Evolutionary conservation across 2,888 invertebrate species (phyloP).

Genomic region (Helicoverpa assulta): DNA sequence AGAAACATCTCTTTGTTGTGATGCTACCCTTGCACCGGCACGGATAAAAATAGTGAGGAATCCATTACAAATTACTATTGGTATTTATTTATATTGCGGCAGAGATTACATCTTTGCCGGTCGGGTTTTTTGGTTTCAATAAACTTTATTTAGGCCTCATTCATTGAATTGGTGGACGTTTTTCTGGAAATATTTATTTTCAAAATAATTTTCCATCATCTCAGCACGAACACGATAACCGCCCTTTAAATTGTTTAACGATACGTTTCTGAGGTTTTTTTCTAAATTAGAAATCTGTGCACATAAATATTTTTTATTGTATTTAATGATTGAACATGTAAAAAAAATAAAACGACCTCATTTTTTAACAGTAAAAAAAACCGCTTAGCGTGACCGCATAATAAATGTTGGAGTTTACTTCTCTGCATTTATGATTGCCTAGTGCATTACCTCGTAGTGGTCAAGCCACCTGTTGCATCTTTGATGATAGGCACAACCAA

Average conservation of each 20-base stretch:
- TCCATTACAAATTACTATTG: slow-evolving; percentile 15
- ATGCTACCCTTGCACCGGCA: slow-evolving; percentile 23
- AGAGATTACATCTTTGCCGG: background rate
- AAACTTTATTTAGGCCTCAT: too few species aligned
- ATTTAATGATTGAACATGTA: too few species aligned
- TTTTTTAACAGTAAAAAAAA: background rate
- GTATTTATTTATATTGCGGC: background rate
- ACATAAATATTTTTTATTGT: too few species aligned
- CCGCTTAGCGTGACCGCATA: background rate
- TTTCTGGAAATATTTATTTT: too few species aligned
- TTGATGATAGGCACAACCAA: background rate
- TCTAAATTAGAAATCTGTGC: too few species aligned
- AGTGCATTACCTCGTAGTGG: slow-evolving; percentile 18
- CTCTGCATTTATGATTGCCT: slow-evolving; percentile 20
- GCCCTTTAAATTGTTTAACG: too few species aligned
- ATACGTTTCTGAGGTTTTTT: too few species aligned
- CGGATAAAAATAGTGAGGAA: slow-evolving; percentile 39
- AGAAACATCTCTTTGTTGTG: slow-evolving; percentile 2
- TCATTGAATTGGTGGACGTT: too few species aligned
- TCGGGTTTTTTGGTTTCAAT: too few species aligned
- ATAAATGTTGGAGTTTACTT: background rate
- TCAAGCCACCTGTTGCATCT: slow-evolving; percentile 23
- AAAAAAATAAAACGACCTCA: background rate
- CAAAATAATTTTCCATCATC: too few species aligned
- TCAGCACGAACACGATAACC: too few species aligned